Evolutionary conservation across 2,888 invertebrate genomes (phyloP).

Genomic region (Ischnus inquisitorius): DNA sequence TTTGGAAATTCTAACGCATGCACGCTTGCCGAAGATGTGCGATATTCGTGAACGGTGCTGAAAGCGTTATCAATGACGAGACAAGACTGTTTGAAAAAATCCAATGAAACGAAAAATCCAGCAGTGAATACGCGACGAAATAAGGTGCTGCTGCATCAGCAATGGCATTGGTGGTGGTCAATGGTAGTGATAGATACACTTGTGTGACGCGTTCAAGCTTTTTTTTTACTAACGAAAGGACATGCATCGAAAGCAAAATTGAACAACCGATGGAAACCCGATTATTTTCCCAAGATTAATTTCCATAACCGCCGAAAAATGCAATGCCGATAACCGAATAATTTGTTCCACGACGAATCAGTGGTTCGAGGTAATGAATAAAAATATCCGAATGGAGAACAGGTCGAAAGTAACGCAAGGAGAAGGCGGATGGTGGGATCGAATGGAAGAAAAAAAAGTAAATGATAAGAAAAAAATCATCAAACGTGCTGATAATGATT

Average conservation of each 20-base stretch:
- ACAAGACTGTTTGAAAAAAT: neutral
- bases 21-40: slow-evolving; percentile 1
- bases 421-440: neutral
- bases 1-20: neutral
- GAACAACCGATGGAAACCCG: neutral
- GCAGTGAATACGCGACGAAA: slow-evolving; percentile 3
- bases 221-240: slow-evolving; percentile 14
- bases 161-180: slow-evolving; percentile 66
- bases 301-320: no score
- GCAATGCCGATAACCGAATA: no score
- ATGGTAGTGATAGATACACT: slow-evolving; percentile 1
- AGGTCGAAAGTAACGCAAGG: no score
- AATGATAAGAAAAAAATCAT: slow-evolving; percentile 26
- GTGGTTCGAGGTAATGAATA: no score
- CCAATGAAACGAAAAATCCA: neutral
- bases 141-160: slow-evolving; percentile 39
- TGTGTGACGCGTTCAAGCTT: neutral
- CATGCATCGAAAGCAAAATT: neutral
- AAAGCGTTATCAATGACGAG: neutral
- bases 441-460: neutral
- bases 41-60: neutral
- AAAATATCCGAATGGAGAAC: no score
- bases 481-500: slow-evolving; percentile 53
- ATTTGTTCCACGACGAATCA: no score
- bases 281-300: no score